These are phyloP conservation scores for Heliocidaris erythrogramma DNA, from an alignment of 35 echinoderm and acorn worm genomes.

Conservation along the genomic window DNA sequence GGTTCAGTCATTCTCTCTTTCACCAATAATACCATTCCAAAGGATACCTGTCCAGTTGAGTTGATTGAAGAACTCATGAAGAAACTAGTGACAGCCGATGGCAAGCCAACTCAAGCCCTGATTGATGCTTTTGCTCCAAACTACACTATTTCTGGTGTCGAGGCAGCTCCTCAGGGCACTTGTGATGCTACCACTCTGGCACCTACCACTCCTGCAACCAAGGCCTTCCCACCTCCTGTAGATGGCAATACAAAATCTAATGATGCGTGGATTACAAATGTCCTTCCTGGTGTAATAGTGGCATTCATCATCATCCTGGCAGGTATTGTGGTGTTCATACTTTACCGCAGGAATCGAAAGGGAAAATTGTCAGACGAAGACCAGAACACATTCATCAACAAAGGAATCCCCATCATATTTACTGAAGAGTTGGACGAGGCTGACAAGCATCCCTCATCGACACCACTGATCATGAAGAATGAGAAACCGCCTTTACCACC, in stretches of 20 bases:
- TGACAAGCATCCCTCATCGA: conserved; percentile 88
- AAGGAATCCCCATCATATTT: conserved; percentile 98
- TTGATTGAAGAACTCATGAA: conserved; percentile 76
- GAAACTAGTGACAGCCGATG: conserved; percentile 76
- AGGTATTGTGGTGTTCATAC: conserved; percentile 83
- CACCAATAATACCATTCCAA: conserved; percentile 90
- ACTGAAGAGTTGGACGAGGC: conserved; percentile 89
- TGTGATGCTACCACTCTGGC: conserved; percentile 64
- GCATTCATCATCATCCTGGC: conserved; percentile 81
- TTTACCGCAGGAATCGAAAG: conserved; percentile 91
- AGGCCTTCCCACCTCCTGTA: conserved; percentile 18
- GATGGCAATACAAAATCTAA: conserved; percentile 31
- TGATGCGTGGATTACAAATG: conserved; percentile 76
- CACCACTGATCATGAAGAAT: conserved; percentile 86
- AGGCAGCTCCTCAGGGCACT: conserved; percentile 61
- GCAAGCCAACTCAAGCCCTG: conserved; percentile 76
- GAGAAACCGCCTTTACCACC: conserved; percentile 96
- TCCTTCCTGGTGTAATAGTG: conserved; percentile 82
- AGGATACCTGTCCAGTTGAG: conserved; percentile 67
- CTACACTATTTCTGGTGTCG: conserved; percentile 77
- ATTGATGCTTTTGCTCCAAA: conserved; percentile 82
- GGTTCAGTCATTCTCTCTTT: conserved; percentile 90
- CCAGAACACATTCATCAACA: conserved; percentile 96
- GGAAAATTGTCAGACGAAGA: conserved; percentile 98
- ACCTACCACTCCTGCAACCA: conserved; percentile 41